Conservation (phyloP, 2,113 vertebrate species). For the Puntigrus tetrazona region DNA sequence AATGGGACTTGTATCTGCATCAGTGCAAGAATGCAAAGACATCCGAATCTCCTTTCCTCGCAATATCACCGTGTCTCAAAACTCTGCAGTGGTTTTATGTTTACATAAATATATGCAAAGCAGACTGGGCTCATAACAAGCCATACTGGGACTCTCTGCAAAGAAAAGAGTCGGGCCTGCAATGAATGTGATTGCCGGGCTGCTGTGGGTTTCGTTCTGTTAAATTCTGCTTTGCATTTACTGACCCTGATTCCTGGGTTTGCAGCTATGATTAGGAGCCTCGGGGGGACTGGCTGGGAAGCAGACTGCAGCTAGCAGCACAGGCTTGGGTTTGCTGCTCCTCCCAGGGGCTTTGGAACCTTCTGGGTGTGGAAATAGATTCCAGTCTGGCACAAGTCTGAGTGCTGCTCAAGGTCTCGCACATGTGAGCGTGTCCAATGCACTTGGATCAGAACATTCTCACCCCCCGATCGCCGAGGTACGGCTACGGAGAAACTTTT, state of each 20-base stretch:
- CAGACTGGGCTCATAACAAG: conserved; percentile 18
- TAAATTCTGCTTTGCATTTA: conserved; percentile 64
- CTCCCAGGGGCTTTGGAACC: conserved; percentile 44
- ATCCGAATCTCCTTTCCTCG: not conserved
- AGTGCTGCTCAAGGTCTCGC: conserved; percentile 6
- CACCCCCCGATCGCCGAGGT: not conserved
- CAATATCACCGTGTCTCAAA: not conserved
- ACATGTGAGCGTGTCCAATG: conserved; percentile 30
- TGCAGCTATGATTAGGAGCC: conserved; percentile 70
- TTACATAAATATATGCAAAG: conserved; percentile 20
- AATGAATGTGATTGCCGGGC: conserved; percentile 17
- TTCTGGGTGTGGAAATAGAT: conserved; percentile 55
- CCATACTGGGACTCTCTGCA: not conserved
- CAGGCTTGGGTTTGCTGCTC: conserved; percentile 54
- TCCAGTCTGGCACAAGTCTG: conserved; percentile 61
- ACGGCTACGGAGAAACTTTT: not conserved
- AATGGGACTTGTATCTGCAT: not conserved
- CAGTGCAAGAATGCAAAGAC: not conserved
- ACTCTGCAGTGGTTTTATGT: conserved; percentile 16
- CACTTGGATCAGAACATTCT: conserved; percentile 14
- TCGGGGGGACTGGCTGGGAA: conserved; percentile 61
- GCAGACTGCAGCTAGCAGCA: conserved; percentile 58
- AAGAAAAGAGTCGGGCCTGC: conserved; percentile 21
- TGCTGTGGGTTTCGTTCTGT: conserved; percentile 39
- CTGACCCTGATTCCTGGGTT: conserved; percentile 68